A percentile compares a stretch with the other conserved stretches of the same genome.
Evolutionary conservation across 1,140 invertebrate genomes (phyloP).

Genomic region (Brachionus asplanchnoidis): DNA sequence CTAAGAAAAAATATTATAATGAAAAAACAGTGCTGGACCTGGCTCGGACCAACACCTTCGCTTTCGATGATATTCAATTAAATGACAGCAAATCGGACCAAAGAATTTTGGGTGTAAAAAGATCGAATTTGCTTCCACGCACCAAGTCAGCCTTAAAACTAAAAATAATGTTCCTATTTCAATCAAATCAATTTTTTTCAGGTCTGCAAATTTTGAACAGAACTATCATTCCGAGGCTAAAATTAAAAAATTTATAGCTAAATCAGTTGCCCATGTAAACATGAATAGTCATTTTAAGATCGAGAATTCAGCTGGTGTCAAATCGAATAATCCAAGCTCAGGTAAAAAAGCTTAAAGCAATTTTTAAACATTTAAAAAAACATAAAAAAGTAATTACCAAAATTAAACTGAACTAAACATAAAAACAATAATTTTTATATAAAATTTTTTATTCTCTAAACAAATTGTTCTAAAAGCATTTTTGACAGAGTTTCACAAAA

Average conservation of each 20-base stretch:
- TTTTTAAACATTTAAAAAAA: not conserved
- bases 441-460: not conserved
- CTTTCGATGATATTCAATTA: not conserved
- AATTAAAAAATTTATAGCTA: not conserved
- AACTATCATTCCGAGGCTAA: not conserved
- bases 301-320: not conserved
- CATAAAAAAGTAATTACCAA: not conserved
- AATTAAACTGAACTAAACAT: not conserved
- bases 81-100: not conserved
- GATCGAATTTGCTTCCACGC: not conserved
- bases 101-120: not conserved
- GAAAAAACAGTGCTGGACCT: not conserved
- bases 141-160: not conserved
- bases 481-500: not conserved
- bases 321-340: not conserved
- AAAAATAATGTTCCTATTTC: not conserved
- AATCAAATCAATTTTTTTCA: not conserved
- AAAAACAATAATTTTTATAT: not conserved
- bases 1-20: not conserved
- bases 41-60: not conserved
- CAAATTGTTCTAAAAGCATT: not conserved
- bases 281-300: not conserved
- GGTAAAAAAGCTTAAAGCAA: not conserved
- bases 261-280: not conserved
- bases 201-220: not conserved